Evolutionary conservation across 2,888 invertebrate genomes (phyloP).

Genomic region (Tenthredo scrophulariae): DNA sequence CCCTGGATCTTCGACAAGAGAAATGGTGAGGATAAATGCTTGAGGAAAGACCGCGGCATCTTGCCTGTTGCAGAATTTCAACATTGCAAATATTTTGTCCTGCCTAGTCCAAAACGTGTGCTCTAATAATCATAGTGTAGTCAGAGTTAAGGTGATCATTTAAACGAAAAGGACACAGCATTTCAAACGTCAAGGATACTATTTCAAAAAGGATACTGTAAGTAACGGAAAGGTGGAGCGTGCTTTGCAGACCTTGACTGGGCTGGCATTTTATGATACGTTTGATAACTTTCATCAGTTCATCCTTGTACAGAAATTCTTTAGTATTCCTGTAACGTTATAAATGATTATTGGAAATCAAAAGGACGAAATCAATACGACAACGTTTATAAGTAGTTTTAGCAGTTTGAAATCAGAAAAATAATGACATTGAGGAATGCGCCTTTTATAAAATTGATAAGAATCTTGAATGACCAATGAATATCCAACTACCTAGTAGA

Average conservation of each 20-base stretch:
- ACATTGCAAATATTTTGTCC: slow-evolving; percentile 74
- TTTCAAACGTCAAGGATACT: not conserved
- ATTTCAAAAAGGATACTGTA: slow-evolving; percentile 72
- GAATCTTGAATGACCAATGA: not conserved
- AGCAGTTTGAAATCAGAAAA: not conserved
- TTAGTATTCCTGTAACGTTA: slow-evolving; percentile 64
- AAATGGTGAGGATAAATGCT: slow-evolving; percentile 72
- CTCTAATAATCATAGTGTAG: slow-evolving; percentile 60
- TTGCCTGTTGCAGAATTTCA: slow-evolving; percentile 71
- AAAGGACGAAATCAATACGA: not conserved
- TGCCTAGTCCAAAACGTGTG: slow-evolving; percentile 73
- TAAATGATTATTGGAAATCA: not conserved
- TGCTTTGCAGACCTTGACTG: slow-evolving; percentile 72
- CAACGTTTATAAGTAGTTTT: not conserved
- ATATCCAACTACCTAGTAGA: slow-evolving; percentile 63
- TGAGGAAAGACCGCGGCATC: slow-evolving; percentile 68
- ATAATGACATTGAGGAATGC: too few species aligned
- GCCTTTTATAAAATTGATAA: not conserved
- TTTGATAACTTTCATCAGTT: slow-evolving; percentile 74
- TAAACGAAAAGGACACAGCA: not conserved
- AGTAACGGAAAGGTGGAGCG: slow-evolving; percentile 72
- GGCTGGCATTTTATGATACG: slow-evolving; percentile 73
- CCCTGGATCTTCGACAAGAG: not conserved
- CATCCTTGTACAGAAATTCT: slow-evolving; percentile 69
- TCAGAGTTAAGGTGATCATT: slow-evolving; percentile 5